Evolutionary conservation across 2,113 vertebrate genomes (phyloP).

Genomic region (Aramus guarauna): DNA sequence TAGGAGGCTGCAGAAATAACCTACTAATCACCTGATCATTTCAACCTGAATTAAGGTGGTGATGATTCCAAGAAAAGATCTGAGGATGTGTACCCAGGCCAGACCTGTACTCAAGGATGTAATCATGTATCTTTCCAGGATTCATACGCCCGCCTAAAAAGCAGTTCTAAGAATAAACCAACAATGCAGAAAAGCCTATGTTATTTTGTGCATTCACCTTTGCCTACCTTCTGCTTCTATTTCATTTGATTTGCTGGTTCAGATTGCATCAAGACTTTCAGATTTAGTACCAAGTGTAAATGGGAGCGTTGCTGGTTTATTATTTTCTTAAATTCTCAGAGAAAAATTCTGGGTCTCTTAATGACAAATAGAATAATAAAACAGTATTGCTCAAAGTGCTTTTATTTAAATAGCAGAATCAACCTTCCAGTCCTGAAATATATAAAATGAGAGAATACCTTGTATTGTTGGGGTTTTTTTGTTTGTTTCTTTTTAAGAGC

Average conservation of each 20-base stretch:
- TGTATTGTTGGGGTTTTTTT: not conserved
- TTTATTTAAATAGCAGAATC: not conserved
- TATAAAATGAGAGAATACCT: not conserved
- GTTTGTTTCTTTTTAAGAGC: not conserved
- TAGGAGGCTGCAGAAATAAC: slow-evolving; percentile 9
- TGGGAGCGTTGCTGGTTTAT: not conserved
- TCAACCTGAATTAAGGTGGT: not conserved
- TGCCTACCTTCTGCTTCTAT: not conserved
- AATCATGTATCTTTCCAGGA: not conserved
- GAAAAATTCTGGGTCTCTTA: not conserved
- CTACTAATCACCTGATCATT: not conserved
- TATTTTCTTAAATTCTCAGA: not conserved
- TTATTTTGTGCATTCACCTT: not conserved
- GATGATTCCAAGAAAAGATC: slow-evolving; percentile 25
- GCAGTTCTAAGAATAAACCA: not conserved
- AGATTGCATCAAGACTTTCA: not conserved
- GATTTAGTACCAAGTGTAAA: not conserved
- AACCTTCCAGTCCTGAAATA: not conserved
- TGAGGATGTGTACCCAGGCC: not conserved
- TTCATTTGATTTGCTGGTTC: not conserved
- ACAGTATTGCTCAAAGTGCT: not conserved
- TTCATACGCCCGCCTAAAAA: not conserved
- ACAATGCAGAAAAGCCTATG: not conserved
- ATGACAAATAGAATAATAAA: not conserved
- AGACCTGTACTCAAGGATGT: not conserved